phyloP scores from a whole-genome alignment of 2,113 vertebrate genomes.

The Corydoras sp. region DNA sequence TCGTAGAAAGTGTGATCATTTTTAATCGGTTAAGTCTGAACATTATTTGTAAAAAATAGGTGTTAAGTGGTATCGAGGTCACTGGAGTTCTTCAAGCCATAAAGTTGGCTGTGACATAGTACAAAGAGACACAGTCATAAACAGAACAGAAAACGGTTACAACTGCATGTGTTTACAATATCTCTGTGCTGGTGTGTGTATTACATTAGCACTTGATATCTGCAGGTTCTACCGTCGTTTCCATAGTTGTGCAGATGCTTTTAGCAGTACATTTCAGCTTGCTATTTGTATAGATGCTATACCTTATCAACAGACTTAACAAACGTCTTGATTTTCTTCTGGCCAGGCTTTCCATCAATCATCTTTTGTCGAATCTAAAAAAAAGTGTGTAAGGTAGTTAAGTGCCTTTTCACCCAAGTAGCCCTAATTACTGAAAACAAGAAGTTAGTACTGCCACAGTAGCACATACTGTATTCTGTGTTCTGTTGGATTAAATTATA shows the following conservation, averaged over 20 bases:
- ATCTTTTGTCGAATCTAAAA: conserved; percentile 87
- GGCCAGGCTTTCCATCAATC: conserved; percentile 85
- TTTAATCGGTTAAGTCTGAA: no score
- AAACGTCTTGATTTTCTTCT: conserved; percentile 85
- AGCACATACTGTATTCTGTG: background rate
- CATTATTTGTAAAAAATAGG: no score
- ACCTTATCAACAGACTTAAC: conserved; percentile 97
- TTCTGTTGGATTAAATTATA: background rate
- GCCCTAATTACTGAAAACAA: background rate
- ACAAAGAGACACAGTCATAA: no score
- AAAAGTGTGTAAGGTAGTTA: background rate
- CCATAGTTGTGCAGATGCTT: background rate
- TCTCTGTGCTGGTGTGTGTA: no score
- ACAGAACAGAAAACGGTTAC: no score
- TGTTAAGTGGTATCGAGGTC: no score
- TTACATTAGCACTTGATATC: no score
- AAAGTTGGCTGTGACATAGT: no score
- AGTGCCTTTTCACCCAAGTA: background rate
- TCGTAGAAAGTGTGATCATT: no score
- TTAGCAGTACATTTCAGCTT: conserved; percentile 42
- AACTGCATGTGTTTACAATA: no score
- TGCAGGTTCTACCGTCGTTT: no score
- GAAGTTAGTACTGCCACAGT: background rate
- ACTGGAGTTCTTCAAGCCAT: no score
- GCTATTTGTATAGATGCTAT: conserved; percentile 57